Conservation (phyloP, 2,888 invertebrate genomes). For the Athripsodes cinereus region DNA sequence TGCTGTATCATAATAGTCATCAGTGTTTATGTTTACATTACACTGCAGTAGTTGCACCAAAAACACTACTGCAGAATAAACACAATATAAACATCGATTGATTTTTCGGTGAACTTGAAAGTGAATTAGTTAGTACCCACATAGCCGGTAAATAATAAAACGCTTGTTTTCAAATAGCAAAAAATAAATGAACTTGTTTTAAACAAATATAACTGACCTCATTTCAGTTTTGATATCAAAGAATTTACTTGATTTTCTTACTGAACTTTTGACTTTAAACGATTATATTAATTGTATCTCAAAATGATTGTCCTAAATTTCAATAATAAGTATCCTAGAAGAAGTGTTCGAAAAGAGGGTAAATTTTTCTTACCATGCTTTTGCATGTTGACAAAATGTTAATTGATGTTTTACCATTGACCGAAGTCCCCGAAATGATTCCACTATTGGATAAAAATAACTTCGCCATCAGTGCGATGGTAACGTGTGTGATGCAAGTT, state of each 20-base stretch:
- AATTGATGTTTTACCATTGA: background rate
- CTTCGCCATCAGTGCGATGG: slow-evolving; percentile 80
- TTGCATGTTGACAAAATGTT: background rate
- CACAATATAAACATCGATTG: background rate
- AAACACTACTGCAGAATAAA: background rate
- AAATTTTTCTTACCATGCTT: background rate
- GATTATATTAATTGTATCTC: background rate
- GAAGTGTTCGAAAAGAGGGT: background rate
- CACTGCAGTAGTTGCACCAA: background rate
- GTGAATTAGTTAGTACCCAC: too few species aligned
- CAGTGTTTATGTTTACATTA: background rate
- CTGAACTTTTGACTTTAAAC: too few species aligned
- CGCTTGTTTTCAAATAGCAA: too few species aligned
- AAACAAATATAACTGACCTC: too few species aligned
- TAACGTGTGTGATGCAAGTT: slow-evolving; percentile 78
- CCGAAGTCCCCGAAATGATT: slow-evolving; percentile 48
- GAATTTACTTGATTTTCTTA: too few species aligned
- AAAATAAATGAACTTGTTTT: too few species aligned
- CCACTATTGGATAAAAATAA: slow-evolving; percentile 77
- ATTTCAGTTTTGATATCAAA: too few species aligned
- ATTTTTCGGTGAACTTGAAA: background rate
- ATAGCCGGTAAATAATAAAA: too few species aligned
- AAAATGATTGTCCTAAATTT: background rate
- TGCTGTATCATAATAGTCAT: too few species aligned
- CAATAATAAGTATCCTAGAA: background rate